Evolutionary conservation across 2,797 vertebrate genomes (phyloP).

Genomic region (Sitta carolinensis): DNA sequence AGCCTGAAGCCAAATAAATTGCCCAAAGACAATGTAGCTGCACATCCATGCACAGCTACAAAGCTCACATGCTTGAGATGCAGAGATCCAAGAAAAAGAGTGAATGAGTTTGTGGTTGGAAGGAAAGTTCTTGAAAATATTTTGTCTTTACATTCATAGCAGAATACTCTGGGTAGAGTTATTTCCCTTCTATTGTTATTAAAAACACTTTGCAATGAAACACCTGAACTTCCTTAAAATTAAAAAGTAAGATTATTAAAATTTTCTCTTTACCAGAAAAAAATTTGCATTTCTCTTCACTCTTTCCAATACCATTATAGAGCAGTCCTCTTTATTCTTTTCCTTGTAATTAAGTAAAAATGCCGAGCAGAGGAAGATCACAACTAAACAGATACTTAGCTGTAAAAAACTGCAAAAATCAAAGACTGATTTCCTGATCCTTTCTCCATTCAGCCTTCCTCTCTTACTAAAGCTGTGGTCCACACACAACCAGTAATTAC

Average conservation of each 20-base stretch:
- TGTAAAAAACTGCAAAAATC: background rate
- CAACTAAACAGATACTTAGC: background rate
- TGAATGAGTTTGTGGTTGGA: background rate
- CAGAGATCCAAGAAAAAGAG: background rate
- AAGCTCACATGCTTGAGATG: background rate
- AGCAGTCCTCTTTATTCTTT: background rate
- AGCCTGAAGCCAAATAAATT: constrained; percentile 35
- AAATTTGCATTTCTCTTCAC: background rate
- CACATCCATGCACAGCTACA: background rate
- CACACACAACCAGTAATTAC: background rate
- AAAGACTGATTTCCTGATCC: background rate
- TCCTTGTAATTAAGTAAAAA: background rate
- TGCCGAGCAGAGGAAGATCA: background rate
- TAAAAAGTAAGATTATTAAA: background rate
- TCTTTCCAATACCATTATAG: background rate
- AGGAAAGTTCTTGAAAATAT: background rate
- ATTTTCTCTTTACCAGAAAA: background rate
- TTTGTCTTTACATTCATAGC: background rate
- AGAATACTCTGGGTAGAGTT: background rate
- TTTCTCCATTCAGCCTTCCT: background rate
- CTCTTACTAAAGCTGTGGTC: background rate
- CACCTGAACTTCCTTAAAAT: background rate
- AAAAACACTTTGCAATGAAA: background rate
- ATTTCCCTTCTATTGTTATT: background rate
- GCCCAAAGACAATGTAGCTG: constrained; percentile 24